A percentile compares a stretch with the other conserved stretches of the same genome.
These are phyloP conservation scores for Cephalotes varians DNA, from an alignment of 2,888 invertebrate species.

Conservation along the genomic window DNA sequence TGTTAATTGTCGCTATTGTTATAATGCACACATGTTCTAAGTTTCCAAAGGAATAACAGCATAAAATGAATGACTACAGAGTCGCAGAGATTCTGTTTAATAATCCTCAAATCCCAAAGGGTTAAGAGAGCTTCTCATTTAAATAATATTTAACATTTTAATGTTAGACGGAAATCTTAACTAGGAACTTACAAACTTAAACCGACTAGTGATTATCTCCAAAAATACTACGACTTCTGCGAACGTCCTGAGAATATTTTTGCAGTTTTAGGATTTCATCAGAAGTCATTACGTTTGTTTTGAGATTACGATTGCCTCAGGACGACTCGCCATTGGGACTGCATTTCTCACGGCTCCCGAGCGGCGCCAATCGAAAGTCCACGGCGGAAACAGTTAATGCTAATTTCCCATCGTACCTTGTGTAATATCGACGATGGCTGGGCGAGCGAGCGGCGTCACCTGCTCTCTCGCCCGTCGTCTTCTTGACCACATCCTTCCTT, in stretches of 20 bases:
- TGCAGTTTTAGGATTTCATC: not conserved
- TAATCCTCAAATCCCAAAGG: no score
- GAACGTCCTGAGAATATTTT: not conserved
- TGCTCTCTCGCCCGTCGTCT: conserved; percentile 77
- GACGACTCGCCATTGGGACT: not conserved
- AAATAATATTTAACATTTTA: conserved; percentile 31
- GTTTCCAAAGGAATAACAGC: not conserved
- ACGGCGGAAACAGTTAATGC: conserved; percentile 60
- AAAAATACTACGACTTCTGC: not conserved
- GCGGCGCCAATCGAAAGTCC: conserved; percentile 47
- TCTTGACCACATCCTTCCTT: conserved; percentile 85
- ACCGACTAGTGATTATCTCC: not conserved
- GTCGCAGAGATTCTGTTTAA: not conserved
- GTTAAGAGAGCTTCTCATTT: not conserved
- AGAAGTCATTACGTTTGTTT: not conserved
- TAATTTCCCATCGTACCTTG: conserved; percentile 79
- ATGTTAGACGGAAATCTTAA: not conserved
- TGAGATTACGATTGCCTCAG: not conserved
- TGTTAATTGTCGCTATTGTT: not conserved
- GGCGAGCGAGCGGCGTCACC: conserved; percentile 74
- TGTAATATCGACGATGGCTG: conserved; percentile 73
- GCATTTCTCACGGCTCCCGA: conserved; percentile 16
- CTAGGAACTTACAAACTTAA: not conserved
- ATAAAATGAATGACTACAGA: conserved; percentile 1
- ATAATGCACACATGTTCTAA: no score